Evolutionary conservation across 1,140 invertebrate species (phyloP), one percentile per base, ranked within the genome.

Genomic region (Brachionus rotundiformis): DNA sequence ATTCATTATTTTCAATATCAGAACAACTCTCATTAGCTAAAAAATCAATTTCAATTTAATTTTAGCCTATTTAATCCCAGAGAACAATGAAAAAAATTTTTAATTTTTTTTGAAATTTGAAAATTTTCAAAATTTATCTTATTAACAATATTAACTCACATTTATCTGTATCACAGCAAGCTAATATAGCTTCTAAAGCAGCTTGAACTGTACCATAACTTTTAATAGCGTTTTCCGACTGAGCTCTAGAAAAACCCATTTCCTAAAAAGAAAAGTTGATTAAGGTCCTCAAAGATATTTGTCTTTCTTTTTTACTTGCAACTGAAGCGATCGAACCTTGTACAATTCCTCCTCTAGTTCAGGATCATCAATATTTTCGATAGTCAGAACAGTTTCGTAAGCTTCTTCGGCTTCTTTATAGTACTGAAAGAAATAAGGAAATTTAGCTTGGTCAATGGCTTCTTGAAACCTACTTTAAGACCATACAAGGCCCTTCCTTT

Each of bases 281-380:
- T 19, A 19, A 7, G n/a, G 23, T 8, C 2, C 16, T 19, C n/a
- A 19, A 19, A 7, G 8, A 54, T 25, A 25, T 19, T 1, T 23
- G 0, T 19, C 5, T 54, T 1, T 8, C 39, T 25, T 10, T 85
- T 83, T 85, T 83, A 89, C 88, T 82, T 86, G 86, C 71, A 90
- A 85, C 84, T 89, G 88, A 73, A 86, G 84, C 33, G 87, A 86
- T 83, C 87, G 84, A 31, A 89, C 88, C 84, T 86, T 85, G 79
- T 85, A 84, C 36, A 90, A 84, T 86, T 90, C 89, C 82, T 88
- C 85, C 61, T 86, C 85, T 25, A 89, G 33, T 19, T 79, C 89
- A 83, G 90, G 89, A 63, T 88, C 86, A 87, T 89, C 89, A 83
- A 87, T 87, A 84, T 86, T 86, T 84, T 90, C 89, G 84, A 89